Base-by-base conservation (phyloP, 2,797 vertebrate species). In the Chrosomus eos region DNA sequence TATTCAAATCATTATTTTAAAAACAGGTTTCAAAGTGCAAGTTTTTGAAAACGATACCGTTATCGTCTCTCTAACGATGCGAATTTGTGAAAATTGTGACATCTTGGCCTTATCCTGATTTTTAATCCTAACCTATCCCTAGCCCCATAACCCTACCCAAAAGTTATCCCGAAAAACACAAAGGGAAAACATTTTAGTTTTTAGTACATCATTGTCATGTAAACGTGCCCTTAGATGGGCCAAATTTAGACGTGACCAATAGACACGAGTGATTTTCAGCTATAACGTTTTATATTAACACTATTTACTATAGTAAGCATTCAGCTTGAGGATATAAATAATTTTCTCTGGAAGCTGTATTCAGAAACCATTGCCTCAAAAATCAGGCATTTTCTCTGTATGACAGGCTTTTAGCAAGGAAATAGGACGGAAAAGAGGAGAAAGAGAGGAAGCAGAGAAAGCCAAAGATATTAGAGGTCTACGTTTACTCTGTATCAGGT, bases 381-480 rank as follows among this genome's bases (percentile, higher is more conserved):
- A 67, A 80, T 66, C 19, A 16, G 45, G 74, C 78, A 71, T 60
- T 70, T 85, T 62, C 58, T 45, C 26, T 8, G 73, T 26, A 73
- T 58, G 55, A 62, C 51, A 68, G 33, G 33, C 53, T 58, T 68
- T 70, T 70, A 53, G 5, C 5, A 7, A n/a, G 71, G 73, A 77
- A 43, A 64, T 38, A 21, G 23, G 68, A 81, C 23, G 21, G 76
- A 87, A 67, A 76, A 73, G 14, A 51, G 16, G 26, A 87, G 58
- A 79, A 79, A 76, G 60, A 66, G 55, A 86, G 77, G 81, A 77
- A 74, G 38, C 66, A 75, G 70, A 68, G 72, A 62, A 70, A 64
- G 11, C 36, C 10, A 84, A 78, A 87, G 26, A 75, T 82, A 87
- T 72, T 58, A 51, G 23, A 45, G 40, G 51, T 78, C 82, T 84